phyloP scores from a whole-genome alignment of 2,113 vertebrate genomes.

The Pyxicephalus adspersus region DNA sequence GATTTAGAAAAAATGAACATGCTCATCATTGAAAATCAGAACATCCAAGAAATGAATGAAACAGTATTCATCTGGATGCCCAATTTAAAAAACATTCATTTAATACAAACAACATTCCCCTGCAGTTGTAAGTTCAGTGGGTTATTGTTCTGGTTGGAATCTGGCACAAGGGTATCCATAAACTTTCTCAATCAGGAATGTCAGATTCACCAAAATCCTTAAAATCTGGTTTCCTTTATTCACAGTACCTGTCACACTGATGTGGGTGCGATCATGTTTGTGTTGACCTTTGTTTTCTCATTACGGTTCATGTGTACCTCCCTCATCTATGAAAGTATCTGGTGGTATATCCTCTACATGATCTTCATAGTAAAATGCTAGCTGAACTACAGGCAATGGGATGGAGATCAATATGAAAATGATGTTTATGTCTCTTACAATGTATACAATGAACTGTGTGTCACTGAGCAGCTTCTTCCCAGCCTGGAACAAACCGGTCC shows the following conservation, averaged over 20 bases:
- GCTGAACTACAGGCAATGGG: slow-evolving; percentile 55
- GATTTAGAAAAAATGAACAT: slow-evolving; percentile 27
- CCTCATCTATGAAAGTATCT: slow-evolving; percentile 57
- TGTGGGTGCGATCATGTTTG: slow-evolving; percentile 29
- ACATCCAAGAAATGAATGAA: slow-evolving; percentile 18
- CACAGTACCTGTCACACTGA: not conserved
- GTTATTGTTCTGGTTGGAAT: not conserved
- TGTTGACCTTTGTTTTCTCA: slow-evolving; percentile 44
- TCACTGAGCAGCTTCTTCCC: slow-evolving; percentile 58
- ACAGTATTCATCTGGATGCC: not conserved
- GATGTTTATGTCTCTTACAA: slow-evolving; percentile 65
- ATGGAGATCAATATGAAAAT: slow-evolving; percentile 52
- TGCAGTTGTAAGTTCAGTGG: slow-evolving; percentile 27
- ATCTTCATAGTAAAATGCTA: slow-evolving; percentile 56
- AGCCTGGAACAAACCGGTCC: slow-evolving; percentile 60
- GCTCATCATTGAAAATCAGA: slow-evolving; percentile 31
- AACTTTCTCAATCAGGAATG: slow-evolving; percentile 27
- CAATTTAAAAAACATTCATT: slow-evolving; percentile 28
- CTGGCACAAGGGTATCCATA: not conserved
- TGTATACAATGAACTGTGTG: slow-evolving; percentile 60
- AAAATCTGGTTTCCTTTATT: not conserved
- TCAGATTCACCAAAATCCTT: slow-evolving; percentile 1
- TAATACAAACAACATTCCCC: not conserved
- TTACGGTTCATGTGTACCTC: slow-evolving; percentile 51
- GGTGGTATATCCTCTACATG: slow-evolving; percentile 61